Conservation (phyloP, 2,797 vertebrate genomes). For the Acrocephalus scirpaceus region DNA sequence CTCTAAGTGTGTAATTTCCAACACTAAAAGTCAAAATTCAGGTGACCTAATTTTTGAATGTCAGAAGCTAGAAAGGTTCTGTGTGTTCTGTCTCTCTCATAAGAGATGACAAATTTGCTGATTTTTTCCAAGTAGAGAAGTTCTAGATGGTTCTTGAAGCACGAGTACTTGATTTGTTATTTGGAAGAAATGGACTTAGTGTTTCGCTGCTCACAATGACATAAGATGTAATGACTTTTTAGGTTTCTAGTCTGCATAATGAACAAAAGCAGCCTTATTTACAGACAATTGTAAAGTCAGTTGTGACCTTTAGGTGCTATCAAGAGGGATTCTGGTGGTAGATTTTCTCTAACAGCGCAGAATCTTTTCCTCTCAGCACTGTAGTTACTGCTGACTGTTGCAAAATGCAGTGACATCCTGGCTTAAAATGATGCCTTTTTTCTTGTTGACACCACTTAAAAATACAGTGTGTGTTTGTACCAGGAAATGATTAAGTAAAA, state of each 20-base stretch:
- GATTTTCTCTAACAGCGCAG: neutral
- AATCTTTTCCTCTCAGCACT: neutral
- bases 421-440: neutral
- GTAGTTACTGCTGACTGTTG: neutral
- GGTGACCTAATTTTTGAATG: neutral
- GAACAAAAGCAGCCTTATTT: constrained; percentile 35
- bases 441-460: neutral
- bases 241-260: neutral
- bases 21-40: neutral
- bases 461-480: neutral
- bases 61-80: neutral
- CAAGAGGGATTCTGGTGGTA: neutral
- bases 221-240: neutral
- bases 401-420: neutral
- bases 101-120: neutral
- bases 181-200: neutral
- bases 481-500: neutral
- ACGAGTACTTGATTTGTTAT: neutral
- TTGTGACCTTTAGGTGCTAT: neutral
- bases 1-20: neutral
- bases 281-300: neutral
- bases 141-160: neutral
- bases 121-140: neutral
- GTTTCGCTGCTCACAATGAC: neutral
- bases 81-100: neutral